phyloP scores from a whole-genome alignment of 1,140 invertebrate genomes.

The Drosophila sp. region DNA sequence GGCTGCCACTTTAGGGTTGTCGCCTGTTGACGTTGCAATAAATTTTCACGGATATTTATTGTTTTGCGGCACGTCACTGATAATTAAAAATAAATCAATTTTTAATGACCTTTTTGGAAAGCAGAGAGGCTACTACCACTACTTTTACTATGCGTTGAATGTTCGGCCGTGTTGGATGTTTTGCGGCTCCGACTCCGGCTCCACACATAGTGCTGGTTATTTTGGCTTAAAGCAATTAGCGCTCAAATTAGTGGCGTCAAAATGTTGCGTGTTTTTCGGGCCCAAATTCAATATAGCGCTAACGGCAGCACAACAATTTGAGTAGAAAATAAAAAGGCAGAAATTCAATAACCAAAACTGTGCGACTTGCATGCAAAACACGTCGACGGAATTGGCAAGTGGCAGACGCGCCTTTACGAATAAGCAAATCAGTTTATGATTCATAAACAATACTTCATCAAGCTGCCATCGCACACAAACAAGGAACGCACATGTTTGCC shows the following conservation, averaged over 20 bases:
- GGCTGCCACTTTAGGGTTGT: conserved; percentile 38
- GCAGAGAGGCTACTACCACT: conserved; percentile 22
- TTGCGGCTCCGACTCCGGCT: too few relatives aligned
- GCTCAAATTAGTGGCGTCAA: conserved; percentile 57
- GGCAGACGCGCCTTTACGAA: conserved; percentile 62
- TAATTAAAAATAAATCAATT: conserved; percentile 84
- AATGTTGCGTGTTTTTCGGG: conserved; percentile 46
- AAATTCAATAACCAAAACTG: conserved; percentile 42
- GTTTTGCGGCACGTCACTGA: conserved; percentile 81
- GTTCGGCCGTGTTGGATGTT: too few relatives aligned
- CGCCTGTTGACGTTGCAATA: conserved; percentile 79
- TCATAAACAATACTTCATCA: conserved; percentile 81
- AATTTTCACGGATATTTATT: conserved; percentile 81
- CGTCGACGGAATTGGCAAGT: conserved; percentile 51
- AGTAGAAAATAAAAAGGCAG: neutral
- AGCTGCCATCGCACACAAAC: conserved; percentile 49
- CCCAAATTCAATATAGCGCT: conserved; percentile 58
- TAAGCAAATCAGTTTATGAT: conserved; percentile 78
- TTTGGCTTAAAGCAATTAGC: conserved; percentile 70
- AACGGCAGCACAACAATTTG: conserved; percentile 6
- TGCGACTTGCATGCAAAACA: conserved; percentile 58
- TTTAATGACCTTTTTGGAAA: conserved; percentile 66
- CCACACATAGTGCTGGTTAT: conserved; percentile 25
- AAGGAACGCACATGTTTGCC: conserved; percentile 52
- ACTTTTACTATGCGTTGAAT: neutral